phyloP scores from a whole-genome alignment of 1,140 invertebrate genomes.

The Paralvinella palmiformis region DNA sequence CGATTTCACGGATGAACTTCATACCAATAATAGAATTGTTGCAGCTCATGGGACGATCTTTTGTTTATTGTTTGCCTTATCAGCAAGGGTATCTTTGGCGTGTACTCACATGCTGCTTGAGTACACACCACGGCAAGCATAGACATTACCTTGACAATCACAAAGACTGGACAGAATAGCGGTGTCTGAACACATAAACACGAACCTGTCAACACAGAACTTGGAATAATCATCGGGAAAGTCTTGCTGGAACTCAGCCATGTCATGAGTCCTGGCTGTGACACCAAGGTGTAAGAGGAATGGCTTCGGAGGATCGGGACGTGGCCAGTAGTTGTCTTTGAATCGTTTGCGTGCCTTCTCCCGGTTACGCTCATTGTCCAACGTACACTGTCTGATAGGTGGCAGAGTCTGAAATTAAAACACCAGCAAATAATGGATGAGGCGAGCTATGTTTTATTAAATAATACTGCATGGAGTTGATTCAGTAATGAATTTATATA shows the following conservation, averaged over 20 bases:
- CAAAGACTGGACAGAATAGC: too few relatives aligned
- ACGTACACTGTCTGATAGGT: slow-evolving; percentile 38
- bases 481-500: too few relatives aligned
- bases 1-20: too few relatives aligned
- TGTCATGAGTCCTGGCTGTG: slow-evolving; percentile 47
- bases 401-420: slow-evolving; percentile 35
- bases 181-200: too few relatives aligned
- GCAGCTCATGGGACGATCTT: too few relatives aligned
- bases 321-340: slow-evolving; percentile 35
- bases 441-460: not conserved
- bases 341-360: slow-evolving; percentile 25
- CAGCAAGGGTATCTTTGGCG: too few relatives aligned
- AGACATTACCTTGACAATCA: too few relatives aligned
- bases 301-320: slow-evolving; percentile 38
- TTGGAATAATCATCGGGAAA: slow-evolving; percentile 40
- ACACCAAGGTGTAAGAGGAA: slow-evolving; percentile 48
- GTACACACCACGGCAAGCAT: too few relatives aligned
- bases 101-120: too few relatives aligned
- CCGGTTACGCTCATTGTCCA: slow-evolving; percentile 31
- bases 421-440: not conserved
- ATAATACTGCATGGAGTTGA: not conserved
- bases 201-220: slow-evolving; percentile 41
- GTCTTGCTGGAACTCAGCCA: slow-evolving; percentile 43
- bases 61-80: too few relatives aligned
- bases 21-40: too few relatives aligned